Evolutionary conservation across 2,113 vertebrate genomes (phyloP).

Genomic region (Rhinichthys klamathensis): DNA sequence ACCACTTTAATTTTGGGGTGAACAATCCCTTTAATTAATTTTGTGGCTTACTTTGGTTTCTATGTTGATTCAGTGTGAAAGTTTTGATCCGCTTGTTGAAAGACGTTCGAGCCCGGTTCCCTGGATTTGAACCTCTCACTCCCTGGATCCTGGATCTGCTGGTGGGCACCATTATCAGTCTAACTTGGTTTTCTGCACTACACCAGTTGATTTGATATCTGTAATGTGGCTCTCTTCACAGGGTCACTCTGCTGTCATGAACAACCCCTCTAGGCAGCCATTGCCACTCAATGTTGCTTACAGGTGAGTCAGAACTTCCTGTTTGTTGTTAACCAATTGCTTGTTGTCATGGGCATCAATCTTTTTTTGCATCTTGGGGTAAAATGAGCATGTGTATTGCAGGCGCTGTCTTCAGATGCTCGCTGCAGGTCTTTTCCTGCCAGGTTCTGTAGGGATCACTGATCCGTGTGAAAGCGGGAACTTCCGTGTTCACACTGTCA

Average conservation of each 20-base stretch:
- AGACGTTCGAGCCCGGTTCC: conserved; percentile 88
- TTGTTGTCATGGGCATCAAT: background rate
- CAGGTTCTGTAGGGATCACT: conserved; percentile 94
- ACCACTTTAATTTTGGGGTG: no score
- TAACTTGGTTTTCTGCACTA: background rate
- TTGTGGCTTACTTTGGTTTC: background rate
- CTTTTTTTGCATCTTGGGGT: background rate
- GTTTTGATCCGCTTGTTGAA: conserved; percentile 94
- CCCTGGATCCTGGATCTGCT: conserved; percentile 97
- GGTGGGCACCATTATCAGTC: conserved; percentile 66
- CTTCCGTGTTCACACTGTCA: conserved; percentile 95
- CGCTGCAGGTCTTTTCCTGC: conserved; percentile 93
- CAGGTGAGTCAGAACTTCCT: conserved; percentile 74
- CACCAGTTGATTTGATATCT: background rate
- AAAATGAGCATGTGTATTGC: background rate
- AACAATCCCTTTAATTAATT: background rate
- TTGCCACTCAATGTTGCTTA: conserved; percentile 94
- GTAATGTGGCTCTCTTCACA: conserved; percentile 57
- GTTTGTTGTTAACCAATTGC: background rate
- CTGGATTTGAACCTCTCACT: conserved; percentile 93
- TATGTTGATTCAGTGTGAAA: conserved; percentile 82
- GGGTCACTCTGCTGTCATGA: conserved; percentile 98
- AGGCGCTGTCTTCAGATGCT: conserved; percentile 97
- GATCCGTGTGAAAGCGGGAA: conserved; percentile 97
- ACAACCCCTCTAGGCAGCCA: conserved; percentile 94